Evolutionary conservation across 2,797 vertebrate species (phyloP).

Genomic region (Sebastes ruberrimus): DNA sequence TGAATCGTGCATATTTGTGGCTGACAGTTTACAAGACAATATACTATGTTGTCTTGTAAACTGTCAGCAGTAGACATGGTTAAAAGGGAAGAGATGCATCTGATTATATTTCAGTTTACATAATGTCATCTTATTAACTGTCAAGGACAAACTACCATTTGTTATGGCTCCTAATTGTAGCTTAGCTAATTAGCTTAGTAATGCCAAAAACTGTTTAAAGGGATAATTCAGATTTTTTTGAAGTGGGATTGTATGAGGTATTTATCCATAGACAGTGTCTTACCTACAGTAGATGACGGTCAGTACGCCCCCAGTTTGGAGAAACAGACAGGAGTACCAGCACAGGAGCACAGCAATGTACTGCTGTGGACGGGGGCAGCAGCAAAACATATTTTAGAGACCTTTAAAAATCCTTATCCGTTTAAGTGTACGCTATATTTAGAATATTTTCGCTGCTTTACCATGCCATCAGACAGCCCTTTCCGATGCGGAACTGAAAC

Average conservation of each 20-base stretch:
- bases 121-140: not conserved
- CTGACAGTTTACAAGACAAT: not conserved
- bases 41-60: no score
- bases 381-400: not conserved
- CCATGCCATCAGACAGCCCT: not conserved
- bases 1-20: not conserved
- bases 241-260: no score
- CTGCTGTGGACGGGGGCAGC: not conserved
- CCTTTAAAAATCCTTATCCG: accelerated
- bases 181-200: not conserved
- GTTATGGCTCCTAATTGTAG: not conserved
- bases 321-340: accelerated
- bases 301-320: not conserved
- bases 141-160: not conserved
- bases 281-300: no score
- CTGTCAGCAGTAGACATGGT: no score
- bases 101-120: not conserved
- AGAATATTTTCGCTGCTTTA: not conserved
- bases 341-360: not conserved
- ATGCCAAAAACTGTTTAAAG: not conserved
- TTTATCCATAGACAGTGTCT: no score
- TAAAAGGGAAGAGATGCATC: not conserved
- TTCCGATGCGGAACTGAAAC: not conserved
- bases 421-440: not conserved
- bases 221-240: not conserved